Base-by-base conservation (phyloP, 2,797 vertebrate genomes). In the Perodicticus potto region DNA sequence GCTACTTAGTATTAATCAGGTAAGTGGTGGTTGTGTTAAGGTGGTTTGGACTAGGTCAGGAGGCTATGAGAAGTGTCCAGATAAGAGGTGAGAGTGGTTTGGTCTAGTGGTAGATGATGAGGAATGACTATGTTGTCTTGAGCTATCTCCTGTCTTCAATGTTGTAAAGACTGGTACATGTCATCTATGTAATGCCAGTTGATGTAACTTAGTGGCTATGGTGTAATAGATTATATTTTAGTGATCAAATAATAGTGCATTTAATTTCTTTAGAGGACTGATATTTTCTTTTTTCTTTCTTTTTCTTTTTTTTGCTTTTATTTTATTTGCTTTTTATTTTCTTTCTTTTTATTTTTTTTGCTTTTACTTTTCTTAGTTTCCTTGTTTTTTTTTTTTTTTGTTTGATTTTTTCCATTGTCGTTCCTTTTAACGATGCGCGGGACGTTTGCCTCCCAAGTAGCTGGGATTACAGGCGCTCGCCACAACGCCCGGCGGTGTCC, bases 131-230 rank as follows among this genome's bases (percentile, higher is more conserved):
- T 37, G 19, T 32, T 84, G 11, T 73, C 37, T 16, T 23, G n/a
- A 89, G n/a, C 25, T 37, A 1, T 53, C 40, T 86, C 17, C 2
- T 91, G 88, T 96, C 70, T 80, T 96, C 32, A 53, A 1, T 72
- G 70, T 93, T 61, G 16, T 13, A 9, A 53, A 34, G 59, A 77
- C 37, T 23, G 23, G 8, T 53, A 29, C 27, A 93, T 69, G 29
- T 72, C n/a, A 61, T 78, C 34, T 16, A 14, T 45, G n/a, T 92
- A 69, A 85, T 73, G 57, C 19, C 70, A 76, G 49, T 23, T 94
- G 73, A 82, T 76, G 22, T 17, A 96, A 93, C 57, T 86, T 95
- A 73, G 34, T 78, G 76, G 40, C 12, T 80, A 13, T 57, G 9
- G 34, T 43, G 86, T 88, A 61, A 67, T 70, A 27, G 74, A 67